Conservation (phyloP, 2,797 vertebrate genomes). For the Sebastiscus albofasciatus region DNA sequence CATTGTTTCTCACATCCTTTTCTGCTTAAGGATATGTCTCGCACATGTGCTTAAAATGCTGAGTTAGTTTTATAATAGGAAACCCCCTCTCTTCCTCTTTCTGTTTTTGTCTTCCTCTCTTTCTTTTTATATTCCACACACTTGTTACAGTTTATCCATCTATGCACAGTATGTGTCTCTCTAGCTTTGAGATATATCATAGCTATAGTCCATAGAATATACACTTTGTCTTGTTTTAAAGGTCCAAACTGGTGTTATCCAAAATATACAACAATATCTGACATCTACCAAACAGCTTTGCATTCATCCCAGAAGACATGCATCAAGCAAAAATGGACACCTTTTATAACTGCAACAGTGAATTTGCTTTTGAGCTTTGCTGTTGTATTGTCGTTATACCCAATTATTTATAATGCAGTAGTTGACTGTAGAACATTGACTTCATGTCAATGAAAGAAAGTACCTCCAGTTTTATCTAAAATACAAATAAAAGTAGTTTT, state of each 20-base stretch:
- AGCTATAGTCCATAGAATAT: background rate
- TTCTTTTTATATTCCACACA: background rate
- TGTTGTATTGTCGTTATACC: background rate
- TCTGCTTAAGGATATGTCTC: background rate
- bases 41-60: background rate
- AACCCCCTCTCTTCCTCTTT: background rate
- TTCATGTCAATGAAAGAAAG: background rate
- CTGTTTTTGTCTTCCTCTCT: slow-evolving; percentile 1
- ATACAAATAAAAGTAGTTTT: slow-evolving; percentile 11
- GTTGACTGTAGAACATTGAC: background rate
- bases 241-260: background rate
- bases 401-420: background rate
- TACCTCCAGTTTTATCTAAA: background rate
- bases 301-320: background rate
- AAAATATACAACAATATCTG: background rate
- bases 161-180: background rate
- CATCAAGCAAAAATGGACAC: background rate
- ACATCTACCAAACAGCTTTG: too few relatives aligned
- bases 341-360: background rate
- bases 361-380: background rate
- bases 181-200: background rate
- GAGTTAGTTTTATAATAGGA: background rate
- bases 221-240: background rate
- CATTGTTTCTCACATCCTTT: background rate
- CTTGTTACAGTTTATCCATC: background rate